Conservation (phyloP, 2,797 vertebrate genomes). For the Scyliorhinus canicula region DNA sequence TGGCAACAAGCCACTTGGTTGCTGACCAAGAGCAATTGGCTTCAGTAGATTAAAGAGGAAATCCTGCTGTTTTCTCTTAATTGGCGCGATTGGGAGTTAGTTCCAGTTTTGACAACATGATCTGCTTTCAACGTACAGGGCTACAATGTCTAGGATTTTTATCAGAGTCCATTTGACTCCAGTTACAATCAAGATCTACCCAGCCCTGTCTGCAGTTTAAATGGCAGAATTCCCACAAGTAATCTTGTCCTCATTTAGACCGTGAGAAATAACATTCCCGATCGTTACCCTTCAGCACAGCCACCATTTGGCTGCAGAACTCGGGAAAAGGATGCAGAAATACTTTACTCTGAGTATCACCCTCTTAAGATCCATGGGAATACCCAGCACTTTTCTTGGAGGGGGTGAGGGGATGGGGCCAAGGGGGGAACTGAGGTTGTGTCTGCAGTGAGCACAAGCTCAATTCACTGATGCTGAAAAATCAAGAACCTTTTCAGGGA, state of each 20-base stretch:
- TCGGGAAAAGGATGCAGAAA: background rate
- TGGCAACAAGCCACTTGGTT: constrained; percentile 7
- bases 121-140: background rate
- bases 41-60: background rate
- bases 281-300: background rate
- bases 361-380: too few species aligned
- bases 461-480: too few species aligned
- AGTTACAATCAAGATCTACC: background rate
- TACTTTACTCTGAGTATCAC: too few species aligned
- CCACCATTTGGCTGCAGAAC: background rate
- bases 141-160: background rate
- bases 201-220: background rate
- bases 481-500: too few species aligned
- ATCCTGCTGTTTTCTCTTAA: background rate
- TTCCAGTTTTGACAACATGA: background rate
- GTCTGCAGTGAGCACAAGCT: too few species aligned
- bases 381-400: too few species aligned
- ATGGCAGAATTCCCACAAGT: background rate
- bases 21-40: background rate
- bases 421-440: too few species aligned
- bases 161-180: background rate
- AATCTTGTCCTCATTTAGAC: background rate
- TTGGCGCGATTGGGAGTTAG: background rate
- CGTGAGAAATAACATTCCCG: background rate
- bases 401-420: too few species aligned